Percentiles rank a stretch among this genome's conserved stretches.
Evolutionary conservation across 2,797 vertebrate species (phyloP).

Genomic region (Tarsius wallacei): DNA sequence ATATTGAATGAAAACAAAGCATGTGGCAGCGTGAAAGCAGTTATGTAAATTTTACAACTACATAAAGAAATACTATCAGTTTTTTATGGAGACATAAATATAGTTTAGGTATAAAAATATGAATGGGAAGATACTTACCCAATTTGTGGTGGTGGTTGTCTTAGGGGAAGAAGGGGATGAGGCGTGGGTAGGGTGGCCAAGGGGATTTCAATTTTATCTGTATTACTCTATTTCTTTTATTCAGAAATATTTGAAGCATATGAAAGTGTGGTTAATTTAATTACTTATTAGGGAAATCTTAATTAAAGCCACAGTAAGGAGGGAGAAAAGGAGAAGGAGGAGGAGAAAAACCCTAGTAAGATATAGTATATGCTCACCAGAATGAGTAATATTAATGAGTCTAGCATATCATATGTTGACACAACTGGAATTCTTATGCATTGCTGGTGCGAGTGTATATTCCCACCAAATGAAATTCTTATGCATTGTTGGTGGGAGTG

Average conservation of each 20-base stretch:
- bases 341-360: not conserved
- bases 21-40: slow-evolving; percentile 35
- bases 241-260: not conserved
- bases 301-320: slow-evolving; percentile 13
- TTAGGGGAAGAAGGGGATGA: not conserved
- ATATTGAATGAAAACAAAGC: slow-evolving; percentile 52
- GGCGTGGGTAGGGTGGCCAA: not conserved
- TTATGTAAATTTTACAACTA: slow-evolving; percentile 48
- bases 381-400: not conserved
- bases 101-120: slow-evolving; percentile 17
- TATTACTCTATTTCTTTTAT: not conserved
- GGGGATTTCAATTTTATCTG: not conserved
- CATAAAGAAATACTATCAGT: not conserved
- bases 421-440: not conserved
- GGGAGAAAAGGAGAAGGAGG: not conserved
- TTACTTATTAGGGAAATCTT: slow-evolving; percentile 10
- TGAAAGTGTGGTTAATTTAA: not conserved
- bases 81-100: slow-evolving; percentile 44
- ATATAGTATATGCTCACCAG: not conserved
- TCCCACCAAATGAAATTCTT: not conserved
- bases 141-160: not conserved
- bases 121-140: not conserved
- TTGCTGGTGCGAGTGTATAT: not conserved
- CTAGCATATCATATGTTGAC: not conserved
- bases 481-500: not conserved